Evolutionary conservation across 2,113 vertebrate species (phyloP), one percentile per base, ranked within the genome.

Genomic region (Perca flavescens): DNA sequence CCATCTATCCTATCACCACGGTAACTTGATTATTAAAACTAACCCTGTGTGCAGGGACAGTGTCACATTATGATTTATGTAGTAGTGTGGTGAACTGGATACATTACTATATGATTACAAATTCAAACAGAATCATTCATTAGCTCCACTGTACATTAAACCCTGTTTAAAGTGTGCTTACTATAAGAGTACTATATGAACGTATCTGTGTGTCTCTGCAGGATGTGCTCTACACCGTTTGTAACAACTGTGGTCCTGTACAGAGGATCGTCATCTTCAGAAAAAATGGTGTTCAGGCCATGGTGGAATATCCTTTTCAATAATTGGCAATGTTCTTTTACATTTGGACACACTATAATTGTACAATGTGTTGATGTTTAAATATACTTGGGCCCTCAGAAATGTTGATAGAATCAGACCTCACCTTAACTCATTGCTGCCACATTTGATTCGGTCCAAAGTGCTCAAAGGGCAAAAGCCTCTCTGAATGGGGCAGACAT

Each of bases 261-360:
- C 97, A 99, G 92, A 95, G 98, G 84, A 98, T 99, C n/a, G 97
- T 99, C 61, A 98, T 99, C 91, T 99, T 99, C 94, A 94, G 97
- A 79, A 99, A 99, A 90, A 99, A 99, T 74, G 98, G 98, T 0
- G 97, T 99, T 16, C 98, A 99, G 89, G 96, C 98, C 61, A 99
- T 99, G 98, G 97, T 99, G 66, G 98, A 99, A 98, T 99, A 99
- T 99, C 98, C 97, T 98, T 96, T 80, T 58, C 5, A 67, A 13
- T 14, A 5, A 50, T 8, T 70, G 0, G 31, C n/a, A 22, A 11
- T 28, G 3, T 17, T 50, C 3, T 5, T 56, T 56, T 34, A 13
- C 7, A 14, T 60, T 46, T 77, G 9, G 5, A 31, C 4, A 31
- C 10, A 28, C 21, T 67, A 1, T 22, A 19, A 40, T 36, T 69